Percentiles rank a stretch among this genome's conserved stretches.
These are phyloP conservation scores for Anarsia innoxiella DNA, from an alignment of 2,888 invertebrate genomes.

Conservation along the genomic window DNA sequence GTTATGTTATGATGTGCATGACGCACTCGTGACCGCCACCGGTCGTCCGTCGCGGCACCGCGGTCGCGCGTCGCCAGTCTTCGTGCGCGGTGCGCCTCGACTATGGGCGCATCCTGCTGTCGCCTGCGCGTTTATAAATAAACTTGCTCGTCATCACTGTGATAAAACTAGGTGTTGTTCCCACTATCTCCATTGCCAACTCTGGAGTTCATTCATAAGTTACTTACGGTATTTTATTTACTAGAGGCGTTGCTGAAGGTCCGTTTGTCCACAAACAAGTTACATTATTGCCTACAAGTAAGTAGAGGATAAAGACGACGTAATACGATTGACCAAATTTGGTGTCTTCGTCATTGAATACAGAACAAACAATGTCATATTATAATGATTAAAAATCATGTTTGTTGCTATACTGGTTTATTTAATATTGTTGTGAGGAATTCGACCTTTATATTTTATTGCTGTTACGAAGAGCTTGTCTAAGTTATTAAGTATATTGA, in stretches of 20 bases:
- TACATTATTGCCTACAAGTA: too few relatives aligned
- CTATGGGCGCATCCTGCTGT: constrained; percentile 65
- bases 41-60: constrained; percentile 43
- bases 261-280: too few relatives aligned
- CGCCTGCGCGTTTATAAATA: constrained; percentile 64
- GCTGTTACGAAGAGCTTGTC: too few relatives aligned
- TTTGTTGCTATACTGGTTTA: too few relatives aligned
- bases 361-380: neutral
- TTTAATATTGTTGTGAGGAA: too few relatives aligned
- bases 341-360: constrained; percentile 3
- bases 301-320: neutral
- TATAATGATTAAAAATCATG: too few relatives aligned
- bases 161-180: constrained; percentile 11
- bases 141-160: constrained; percentile 51
- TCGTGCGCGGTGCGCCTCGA: constrained; percentile 37
- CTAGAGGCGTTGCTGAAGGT: too few relatives aligned
- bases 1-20: constrained; percentile 50
- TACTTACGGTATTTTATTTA: neutral
- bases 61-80: constrained; percentile 41
- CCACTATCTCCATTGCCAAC: constrained; percentile 4
- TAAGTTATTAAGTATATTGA: too few relatives aligned
- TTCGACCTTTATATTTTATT: too few relatives aligned
- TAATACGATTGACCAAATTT: neutral
- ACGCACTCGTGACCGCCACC: constrained; percentile 45
- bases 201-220: constrained; percentile 9